phyloP scores from a whole-genome alignment of 1,140 invertebrate species.

The Eufriesea mexicana region DNA sequence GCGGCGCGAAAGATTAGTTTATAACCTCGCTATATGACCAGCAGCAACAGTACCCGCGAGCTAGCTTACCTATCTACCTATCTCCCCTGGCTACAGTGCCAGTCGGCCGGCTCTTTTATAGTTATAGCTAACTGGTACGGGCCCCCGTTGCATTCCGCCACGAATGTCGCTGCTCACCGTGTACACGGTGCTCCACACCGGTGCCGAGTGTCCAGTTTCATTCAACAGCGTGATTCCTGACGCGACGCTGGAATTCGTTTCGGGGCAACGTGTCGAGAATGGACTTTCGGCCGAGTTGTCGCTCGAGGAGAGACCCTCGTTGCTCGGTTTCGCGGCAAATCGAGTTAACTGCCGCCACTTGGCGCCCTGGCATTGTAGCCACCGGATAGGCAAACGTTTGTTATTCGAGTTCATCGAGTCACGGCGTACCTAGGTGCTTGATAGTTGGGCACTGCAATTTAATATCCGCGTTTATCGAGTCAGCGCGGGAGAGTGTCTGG shows the following conservation, averaged over 20 bases:
- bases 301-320: background rate
- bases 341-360: conserved; percentile 8
- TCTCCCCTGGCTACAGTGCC: background rate
- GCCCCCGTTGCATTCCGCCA: conserved; percentile 68
- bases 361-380: background rate
- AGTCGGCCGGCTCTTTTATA: conserved; percentile 35
- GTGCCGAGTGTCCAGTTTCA: conserved; percentile 74
- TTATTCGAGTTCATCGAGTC: background rate
- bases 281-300: conserved; percentile 40
- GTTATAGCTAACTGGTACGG: conserved; percentile 53
- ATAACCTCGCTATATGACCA: no score
- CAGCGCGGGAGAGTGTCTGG: no score
- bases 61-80: conserved; percentile 24
- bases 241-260: conserved; percentile 53
- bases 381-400: background rate
- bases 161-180: conserved; percentile 40
- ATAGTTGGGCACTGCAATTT: background rate
- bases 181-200: conserved; percentile 40
- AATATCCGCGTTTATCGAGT: no score
- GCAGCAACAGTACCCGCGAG: no score
- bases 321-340: conserved; percentile 11
- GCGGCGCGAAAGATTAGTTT: no score
- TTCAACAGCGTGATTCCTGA: conserved; percentile 64
- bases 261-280: conserved; percentile 38
- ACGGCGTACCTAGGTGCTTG: background rate